Conservation (phyloP, 2,113 vertebrate genomes). For the Eptesicus fuscus region DNA sequence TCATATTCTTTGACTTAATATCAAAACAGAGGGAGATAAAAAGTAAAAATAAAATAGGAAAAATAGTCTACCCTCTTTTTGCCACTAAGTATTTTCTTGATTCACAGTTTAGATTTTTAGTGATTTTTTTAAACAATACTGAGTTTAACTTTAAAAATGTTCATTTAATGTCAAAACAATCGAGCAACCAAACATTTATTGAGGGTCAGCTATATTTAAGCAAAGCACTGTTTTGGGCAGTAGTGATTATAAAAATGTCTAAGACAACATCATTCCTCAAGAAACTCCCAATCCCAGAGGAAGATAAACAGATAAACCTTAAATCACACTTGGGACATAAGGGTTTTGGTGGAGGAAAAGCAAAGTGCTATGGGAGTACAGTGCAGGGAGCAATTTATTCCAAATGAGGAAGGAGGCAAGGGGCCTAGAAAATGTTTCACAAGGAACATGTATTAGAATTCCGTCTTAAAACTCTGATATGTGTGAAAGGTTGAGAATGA, state of each 20-base stretch:
- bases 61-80: background rate
- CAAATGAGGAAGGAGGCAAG: background rate
- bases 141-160: background rate
- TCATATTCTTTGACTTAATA: slow-evolving; percentile 9
- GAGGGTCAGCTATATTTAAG: background rate
- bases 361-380: background rate
- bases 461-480: background rate
- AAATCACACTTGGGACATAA: background rate
- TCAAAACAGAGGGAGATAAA: background rate
- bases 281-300: background rate
- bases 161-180: background rate
- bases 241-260: background rate
- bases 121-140: background rate
- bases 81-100: background rate
- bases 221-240: background rate
- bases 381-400: background rate
- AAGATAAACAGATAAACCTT: background rate
- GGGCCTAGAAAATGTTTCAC: background rate
- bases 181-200: background rate
- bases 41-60: background rate
- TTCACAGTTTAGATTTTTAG: background rate
- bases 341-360: background rate
- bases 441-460: background rate
- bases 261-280: background rate
- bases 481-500: background rate